Evolutionary conservation across 2,888 invertebrate genomes (phyloP), one percentile per base, ranked within the genome.

Genomic region (Scaptomyza flava): DNA sequence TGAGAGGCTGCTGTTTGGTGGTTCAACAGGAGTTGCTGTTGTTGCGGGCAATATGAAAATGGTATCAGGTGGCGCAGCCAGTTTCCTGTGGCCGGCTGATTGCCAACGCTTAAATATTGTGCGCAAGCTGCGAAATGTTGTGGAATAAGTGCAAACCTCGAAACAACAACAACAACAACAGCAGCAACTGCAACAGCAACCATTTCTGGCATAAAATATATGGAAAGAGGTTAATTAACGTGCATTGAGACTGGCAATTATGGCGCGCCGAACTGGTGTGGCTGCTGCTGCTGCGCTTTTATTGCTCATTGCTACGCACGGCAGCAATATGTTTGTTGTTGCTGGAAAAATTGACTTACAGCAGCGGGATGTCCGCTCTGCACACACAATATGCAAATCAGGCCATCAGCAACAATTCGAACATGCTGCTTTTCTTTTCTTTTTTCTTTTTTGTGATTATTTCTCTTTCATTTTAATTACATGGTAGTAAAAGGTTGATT

Each of bases 181-280:
- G 2, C 50, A 56, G 9, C 62, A 57, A 1, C 58, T 50, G 2
- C 56, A 56, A 0, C 61, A 58, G 27, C 60, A 72, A 51, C 65
- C 66, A 64, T 66, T 58, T 54, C 60, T 63, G 76, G 64, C 70
- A 17, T 41, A 67, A 81, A 81, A 81, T 27, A 79, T 85, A 82
- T 83, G 86, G 74, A 83, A 83, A 83, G 87, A 89, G 89, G 90
- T 90, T 89, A 89, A 90, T 89, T 88, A 89, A 89, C 90, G 82
- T 87, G 82, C 86, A 83, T 79, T 87, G 85, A 87, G 85, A 83
- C 82, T 81, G 82, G 87, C 86, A 87, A 83, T 83, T 83, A 83
- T 87, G 85, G 85, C 79, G 87, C 87, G 78, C 84, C 65, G 69
- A 45, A 58, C 50, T 54, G 58, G 38, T 17, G 17, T 17, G 17